Evolutionary conservation across 92 coral and sea anemone species (phyloP), one percentile per base, ranked within the genome.

Genomic region (Siderastrea radians): DNA sequence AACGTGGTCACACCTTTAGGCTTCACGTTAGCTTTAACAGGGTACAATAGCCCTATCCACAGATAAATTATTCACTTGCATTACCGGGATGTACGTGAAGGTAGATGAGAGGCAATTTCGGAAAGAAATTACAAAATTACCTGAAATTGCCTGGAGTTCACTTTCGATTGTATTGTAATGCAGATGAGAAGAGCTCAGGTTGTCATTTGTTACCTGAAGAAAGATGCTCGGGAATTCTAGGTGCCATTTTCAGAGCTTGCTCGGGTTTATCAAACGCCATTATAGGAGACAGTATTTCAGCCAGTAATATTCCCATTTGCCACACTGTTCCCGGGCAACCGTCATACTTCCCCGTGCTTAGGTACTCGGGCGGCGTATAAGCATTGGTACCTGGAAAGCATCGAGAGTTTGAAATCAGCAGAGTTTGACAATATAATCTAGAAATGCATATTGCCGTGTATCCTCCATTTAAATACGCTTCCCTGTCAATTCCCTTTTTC

Each of bases 301-400:
- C 80, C 80, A 83, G 15, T 6, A 83, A 52, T 6, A 83, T 73
- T 48, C 87, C 87, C 72, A 83, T 11, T 72, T 83, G 87, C 87
- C 87, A 83, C n/a, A 61, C 87, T 17, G 87, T 83, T n/a, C 80
- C 87, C 15, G 61, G 80, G 43, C 80, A 26, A 8, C 87, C 87
- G 71, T 83, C 87, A 73, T 83, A 83, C 58, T 52, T n/a, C 26
- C 87, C 87, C 12, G 72, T 73, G 7, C 50, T 72, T 12, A 83
- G 3, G 73, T 17, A 72, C 72, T 83, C 87, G 15, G 87, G 87
- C 13, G 87, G 87, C 8, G 79, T 83, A 63, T 83, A 83, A 19
- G 78, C 69, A 5, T 50, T 83, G 80, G 87, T 83, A 26, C 87
- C 87, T 83, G 53, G 51, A 80, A 66, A 9, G 17, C 7, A 43